Percentiles rank a stretch among this genome's conserved stretches.
phyloP scores from a whole-genome alignment of 2,797 vertebrate species.

The Gallirallus australis region DNA sequence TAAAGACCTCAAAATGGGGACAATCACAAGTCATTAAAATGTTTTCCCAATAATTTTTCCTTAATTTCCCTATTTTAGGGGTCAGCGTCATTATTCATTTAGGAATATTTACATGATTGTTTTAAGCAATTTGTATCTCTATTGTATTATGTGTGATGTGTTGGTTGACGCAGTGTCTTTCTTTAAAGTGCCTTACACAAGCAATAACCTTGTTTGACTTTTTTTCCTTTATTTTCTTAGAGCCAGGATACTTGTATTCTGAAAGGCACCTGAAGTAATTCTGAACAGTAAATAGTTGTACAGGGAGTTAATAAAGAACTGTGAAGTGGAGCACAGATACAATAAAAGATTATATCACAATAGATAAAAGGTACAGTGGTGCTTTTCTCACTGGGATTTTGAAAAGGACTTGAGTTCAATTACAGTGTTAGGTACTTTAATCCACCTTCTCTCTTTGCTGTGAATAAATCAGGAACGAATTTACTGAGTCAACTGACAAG shows the following conservation, averaged over 20 bases:
- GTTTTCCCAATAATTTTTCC: not conserved
- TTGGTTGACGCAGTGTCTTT: not conserved
- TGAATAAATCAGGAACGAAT: slow-evolving; percentile 19
- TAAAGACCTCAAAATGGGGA: not conserved
- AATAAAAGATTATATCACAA: slow-evolving; percentile 34
- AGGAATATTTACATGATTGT: not conserved
- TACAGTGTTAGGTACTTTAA: not conserved
- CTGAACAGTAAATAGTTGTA: slow-evolving; percentile 31
- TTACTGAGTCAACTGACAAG: not conserved
- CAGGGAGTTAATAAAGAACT: slow-evolving; percentile 34
- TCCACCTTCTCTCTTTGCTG: not conserved
- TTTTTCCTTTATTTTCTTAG: not conserved
- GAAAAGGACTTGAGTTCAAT: slow-evolving; percentile 14
- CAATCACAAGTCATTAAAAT: not conserved
- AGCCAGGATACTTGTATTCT: not conserved
- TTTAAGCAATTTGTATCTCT: not conserved
- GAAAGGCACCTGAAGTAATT: slow-evolving; percentile 5
- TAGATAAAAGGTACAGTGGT: not conserved
- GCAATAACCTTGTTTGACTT: not conserved
- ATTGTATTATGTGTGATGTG: not conserved
- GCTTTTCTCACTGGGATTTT: slow-evolving; percentile 19
- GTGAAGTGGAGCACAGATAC: not conserved
- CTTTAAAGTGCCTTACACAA: not conserved
- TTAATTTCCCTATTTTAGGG: not conserved
- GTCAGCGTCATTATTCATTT: not conserved